Evolutionary conservation across 1,140 invertebrate species (phyloP), one percentile per base, ranked within the genome.

Genomic region (Drosophila mauritiana): DNA sequence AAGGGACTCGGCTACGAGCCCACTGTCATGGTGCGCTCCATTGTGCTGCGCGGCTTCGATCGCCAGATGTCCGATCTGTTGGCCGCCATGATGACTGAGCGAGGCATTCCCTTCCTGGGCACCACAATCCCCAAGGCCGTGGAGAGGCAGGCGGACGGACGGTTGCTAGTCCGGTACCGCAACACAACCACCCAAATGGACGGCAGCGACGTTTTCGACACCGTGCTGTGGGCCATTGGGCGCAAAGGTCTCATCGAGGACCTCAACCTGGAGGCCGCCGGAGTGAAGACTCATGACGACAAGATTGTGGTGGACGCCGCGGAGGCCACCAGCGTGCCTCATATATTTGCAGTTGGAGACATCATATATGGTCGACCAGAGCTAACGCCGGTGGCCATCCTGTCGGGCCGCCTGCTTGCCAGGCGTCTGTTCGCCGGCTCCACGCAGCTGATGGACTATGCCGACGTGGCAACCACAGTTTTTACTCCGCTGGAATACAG

Each of bases 401-500:
- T 98, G 86, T 97, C 98, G 20, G 98, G 98, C 13, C 94, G 96
- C 69, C 92, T 98, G 53, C 93, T 99, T 4, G 97, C 98, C 0
- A 93, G 94, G 72, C 94, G 97, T 25, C 89, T 98, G 7, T 97
- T 95, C 86, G 95, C 92, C 8, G 93, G 93, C 62, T 92, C 93
- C 5, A 91, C 75, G 0, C 93, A 95, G 51, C 91, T 93, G 42
- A 98, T 97, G 95, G 97, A 99, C 92, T 99, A 99, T 91, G 93
- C 94, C 1, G 98, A 98, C 93, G 96, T 99, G 4, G 97, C 98
- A 25, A 99, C 98, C 31, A 99, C 98, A 2, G 96, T 99, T 1
- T 99, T 99, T 92, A 99, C 97, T 40, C 98, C 98, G 2, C 89
- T 99, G 0, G 99, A 99, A 93, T 99, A 99, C 92, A 97, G 97